These are phyloP conservation scores for Dinoponera quadriceps DNA, from an alignment of 1,140 invertebrate species.

Conservation along the genomic window DNA sequence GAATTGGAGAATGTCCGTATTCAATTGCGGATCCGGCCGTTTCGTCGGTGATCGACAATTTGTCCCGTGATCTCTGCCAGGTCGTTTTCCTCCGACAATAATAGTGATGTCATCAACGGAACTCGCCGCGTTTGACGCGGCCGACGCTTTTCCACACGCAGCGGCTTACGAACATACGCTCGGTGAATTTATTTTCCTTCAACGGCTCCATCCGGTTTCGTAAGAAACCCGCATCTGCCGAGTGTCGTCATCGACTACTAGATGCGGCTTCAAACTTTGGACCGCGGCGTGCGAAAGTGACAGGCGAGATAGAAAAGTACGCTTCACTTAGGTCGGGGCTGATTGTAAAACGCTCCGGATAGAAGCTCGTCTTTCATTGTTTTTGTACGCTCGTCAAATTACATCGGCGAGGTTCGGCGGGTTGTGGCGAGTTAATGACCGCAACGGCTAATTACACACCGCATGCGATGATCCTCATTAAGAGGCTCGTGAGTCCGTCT, in stretches of 20 bases:
- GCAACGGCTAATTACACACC: slow-evolving; percentile 9
- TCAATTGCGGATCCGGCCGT: too few relatives aligned
- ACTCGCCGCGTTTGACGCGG: background rate
- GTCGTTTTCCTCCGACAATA: background rate
- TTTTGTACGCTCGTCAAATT: background rate
- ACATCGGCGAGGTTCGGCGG: background rate
- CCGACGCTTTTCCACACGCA: background rate
- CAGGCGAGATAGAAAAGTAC: too few relatives aligned
- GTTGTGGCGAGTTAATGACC: slow-evolving; percentile 3
- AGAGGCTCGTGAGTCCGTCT: slow-evolving; percentile 2
- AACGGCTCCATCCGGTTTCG: slow-evolving; percentile 29
- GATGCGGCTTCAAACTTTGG: background rate
- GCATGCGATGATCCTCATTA: slow-evolving; percentile 31
- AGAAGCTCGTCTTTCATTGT: background rate
- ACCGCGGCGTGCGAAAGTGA: too few relatives aligned
- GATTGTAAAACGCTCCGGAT: background rate
- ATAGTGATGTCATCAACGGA: background rate
- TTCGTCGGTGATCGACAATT: background rate
- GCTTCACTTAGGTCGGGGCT: background rate
- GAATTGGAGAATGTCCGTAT: too few relatives aligned
- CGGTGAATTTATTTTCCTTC: slow-evolving; percentile 34
- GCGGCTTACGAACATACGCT: background rate
- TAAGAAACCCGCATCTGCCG: slow-evolving; percentile 5
- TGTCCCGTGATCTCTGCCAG: background rate
- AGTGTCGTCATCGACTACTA: slow-evolving; percentile 13